Evolutionary conservation across 2,113 vertebrate genomes (phyloP).

Genomic region (Falcunculus frontatus): DNA sequence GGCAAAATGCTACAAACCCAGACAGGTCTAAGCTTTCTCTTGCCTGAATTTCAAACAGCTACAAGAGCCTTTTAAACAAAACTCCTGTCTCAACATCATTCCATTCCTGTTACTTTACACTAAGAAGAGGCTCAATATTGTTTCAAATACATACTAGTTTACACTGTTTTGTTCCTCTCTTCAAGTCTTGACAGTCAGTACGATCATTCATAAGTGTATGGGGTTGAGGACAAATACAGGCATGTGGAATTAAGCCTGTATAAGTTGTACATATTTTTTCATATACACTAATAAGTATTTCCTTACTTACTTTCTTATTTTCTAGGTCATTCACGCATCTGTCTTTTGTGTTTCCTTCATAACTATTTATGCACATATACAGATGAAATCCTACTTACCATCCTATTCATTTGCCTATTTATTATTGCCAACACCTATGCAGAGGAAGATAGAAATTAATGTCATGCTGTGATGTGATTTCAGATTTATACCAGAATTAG

Average conservation of each 20-base stretch:
- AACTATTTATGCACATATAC: not conserved
- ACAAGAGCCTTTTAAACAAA: slow-evolving; percentile 56
- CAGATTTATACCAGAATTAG: not conserved
- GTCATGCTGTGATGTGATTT: not conserved
- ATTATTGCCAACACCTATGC: not conserved
- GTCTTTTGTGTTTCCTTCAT: not conserved
- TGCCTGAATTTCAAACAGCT: slow-evolving; percentile 45
- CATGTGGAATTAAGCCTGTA: not conserved
- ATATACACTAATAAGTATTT: not conserved
- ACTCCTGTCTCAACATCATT: slow-evolving; percentile 29
- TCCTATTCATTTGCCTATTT: not conserved
- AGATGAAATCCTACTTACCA: not conserved
- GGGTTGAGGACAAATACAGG: not conserved
- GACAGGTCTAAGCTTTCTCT: slow-evolving; percentile 61
- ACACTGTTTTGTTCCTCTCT: not conserved
- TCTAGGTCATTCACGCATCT: not conserved
- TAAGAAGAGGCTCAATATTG: not conserved
- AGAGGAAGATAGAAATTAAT: not conserved
- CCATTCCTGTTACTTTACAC: slow-evolving; percentile 5
- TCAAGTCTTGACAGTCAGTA: not conserved
- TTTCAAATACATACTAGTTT: not conserved
- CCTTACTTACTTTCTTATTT: not conserved
- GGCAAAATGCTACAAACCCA: slow-evolving; percentile 56
- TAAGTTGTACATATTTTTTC: not conserved
- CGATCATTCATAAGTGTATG: not conserved